These are phyloP conservation scores for Protosalanx chinensis DNA, from an alignment of 2,797 vertebrate genomes.

Conservation along the genomic window DNA sequence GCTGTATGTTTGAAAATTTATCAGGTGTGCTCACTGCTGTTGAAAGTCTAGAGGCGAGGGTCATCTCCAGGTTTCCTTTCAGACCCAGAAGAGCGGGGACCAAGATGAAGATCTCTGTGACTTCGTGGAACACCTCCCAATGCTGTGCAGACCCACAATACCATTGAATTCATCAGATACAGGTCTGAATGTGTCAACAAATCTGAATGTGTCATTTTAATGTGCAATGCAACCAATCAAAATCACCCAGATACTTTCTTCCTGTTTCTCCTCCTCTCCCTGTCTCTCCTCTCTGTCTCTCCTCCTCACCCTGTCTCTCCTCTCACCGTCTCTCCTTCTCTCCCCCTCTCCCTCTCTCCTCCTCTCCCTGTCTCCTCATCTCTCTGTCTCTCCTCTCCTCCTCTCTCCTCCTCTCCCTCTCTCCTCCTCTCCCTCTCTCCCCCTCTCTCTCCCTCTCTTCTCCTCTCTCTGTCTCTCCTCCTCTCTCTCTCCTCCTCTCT, in stretches of 20 bases:
- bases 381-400: background rate
- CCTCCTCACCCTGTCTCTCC: no score
- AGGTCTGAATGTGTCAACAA: no score
- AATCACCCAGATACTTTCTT: background rate
- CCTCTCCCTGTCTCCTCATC: background rate
- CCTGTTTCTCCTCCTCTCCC: background rate
- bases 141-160: conserved; percentile 69
- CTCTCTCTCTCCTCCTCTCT: background rate
- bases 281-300: no score
- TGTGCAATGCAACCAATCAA: background rate
- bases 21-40: conserved; percentile 82
- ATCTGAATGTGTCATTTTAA: background rate
- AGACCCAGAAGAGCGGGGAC: conserved; percentile 93
- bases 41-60: conserved; percentile 90
- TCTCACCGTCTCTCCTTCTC: background rate
- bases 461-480: background rate
- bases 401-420: background rate
- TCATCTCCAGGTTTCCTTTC: conserved; percentile 98
- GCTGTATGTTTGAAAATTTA: background rate
- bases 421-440: background rate
- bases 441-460: background rate
- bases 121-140: conserved; percentile 91
- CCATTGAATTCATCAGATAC: background rate
- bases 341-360: background rate
- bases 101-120: conserved; percentile 92